Base-by-base conservation (phyloP, 2,888 invertebrate species). In the Plusia festucae region DNA sequence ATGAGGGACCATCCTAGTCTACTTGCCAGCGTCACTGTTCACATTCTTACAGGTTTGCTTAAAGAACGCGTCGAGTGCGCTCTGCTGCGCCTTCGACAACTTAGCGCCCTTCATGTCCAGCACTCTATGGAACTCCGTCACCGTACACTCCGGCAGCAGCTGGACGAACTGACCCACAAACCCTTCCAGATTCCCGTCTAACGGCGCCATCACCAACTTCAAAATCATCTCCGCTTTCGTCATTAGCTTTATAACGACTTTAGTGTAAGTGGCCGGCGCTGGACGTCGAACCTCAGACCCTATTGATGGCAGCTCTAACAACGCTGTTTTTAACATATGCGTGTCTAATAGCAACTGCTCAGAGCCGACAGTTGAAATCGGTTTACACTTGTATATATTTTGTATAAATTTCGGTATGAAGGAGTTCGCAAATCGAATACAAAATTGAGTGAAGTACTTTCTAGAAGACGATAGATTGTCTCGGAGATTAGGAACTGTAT, bases 361-460 rank as follows among this genome's bases (percentile, higher is more conserved):
- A 0, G 99, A 99, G 0, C 99, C 99, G 1, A 98, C 94, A 0
- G 98, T 97, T 44, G 97, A 97, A 1, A 99, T 96, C 0, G 98
- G 98, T 83, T 98, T 98, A 81, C 99, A 99, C 82, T 98, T 98
- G 90, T 98, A 99, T 8, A 99, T 95, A 73, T 97, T 97, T 73
- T 98, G 98, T 16, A 99, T 97, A 86, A 99, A 98, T 89, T 99
- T 99, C 1, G 98, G 98, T 88, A 99, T 99, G 87, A 99, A 99
- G 0, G 98, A 97, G 82, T 98, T 99, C 1, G 98, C 99, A 93
- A 99, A 99, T 85, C 99, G 97, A 22, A 99, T 97, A 88, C 99
- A 99, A 88, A 99, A 98, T 87, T 99, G 99, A 0, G 99, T 99
- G 92, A 99, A 99, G 89, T 99, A 99, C 93, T 99, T 99, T 57